A percentile compares a stretch with the other conserved stretches of the same genome.
Evolutionary conservation across 2,888 invertebrate genomes (phyloP).

Genomic region (Cryptophagus acutangulus): DNA sequence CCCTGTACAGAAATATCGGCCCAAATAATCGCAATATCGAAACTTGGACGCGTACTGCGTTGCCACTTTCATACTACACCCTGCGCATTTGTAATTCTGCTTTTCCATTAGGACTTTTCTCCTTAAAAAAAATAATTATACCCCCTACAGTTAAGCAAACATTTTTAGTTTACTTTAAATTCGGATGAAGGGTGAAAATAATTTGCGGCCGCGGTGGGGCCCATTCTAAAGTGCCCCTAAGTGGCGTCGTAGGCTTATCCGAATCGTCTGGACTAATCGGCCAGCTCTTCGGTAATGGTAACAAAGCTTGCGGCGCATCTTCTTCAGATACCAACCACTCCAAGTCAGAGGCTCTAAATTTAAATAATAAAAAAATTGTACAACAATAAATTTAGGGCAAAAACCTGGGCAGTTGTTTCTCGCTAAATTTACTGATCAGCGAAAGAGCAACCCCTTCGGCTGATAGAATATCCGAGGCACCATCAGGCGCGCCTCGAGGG

Average conservation of each 20-base stretch:
- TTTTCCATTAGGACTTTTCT: conserved; percentile 60
- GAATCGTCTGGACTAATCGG: conserved; percentile 63
- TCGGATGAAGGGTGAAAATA: conserved; percentile 71
- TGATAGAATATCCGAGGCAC: conserved; percentile 52
- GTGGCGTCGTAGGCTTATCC: conserved; percentile 49
- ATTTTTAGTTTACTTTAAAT: conserved; percentile 55
- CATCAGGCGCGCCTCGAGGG: conserved; percentile 48
- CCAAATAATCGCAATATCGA: conserved; percentile 78
- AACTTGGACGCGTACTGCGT: conserved; percentile 66
- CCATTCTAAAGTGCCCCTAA: conserved; percentile 76
- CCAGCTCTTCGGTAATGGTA: conserved; percentile 71
- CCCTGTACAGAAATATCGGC: conserved; percentile 80
- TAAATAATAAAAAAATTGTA: no score
- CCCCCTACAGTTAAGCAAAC: conserved; percentile 28
- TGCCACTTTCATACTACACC: conserved; percentile 77
- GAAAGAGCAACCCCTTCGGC: conserved; percentile 78
- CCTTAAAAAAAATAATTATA: conserved; percentile 46
- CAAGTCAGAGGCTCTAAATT: conserved; percentile 66
- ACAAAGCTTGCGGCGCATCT: conserved; percentile 70
- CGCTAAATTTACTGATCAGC: conserved; percentile 69
- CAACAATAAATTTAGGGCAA: background rate
- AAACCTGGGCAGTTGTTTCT: conserved; percentile 63
- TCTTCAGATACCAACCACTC: conserved; percentile 75
- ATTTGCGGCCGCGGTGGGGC: conserved; percentile 80
- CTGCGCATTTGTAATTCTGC: conserved; percentile 77